Evolutionary conservation across 1,140 invertebrate species (phyloP), one percentile per base, ranked within the genome.

Genomic region (Dermatophagoides farinae): DNA sequence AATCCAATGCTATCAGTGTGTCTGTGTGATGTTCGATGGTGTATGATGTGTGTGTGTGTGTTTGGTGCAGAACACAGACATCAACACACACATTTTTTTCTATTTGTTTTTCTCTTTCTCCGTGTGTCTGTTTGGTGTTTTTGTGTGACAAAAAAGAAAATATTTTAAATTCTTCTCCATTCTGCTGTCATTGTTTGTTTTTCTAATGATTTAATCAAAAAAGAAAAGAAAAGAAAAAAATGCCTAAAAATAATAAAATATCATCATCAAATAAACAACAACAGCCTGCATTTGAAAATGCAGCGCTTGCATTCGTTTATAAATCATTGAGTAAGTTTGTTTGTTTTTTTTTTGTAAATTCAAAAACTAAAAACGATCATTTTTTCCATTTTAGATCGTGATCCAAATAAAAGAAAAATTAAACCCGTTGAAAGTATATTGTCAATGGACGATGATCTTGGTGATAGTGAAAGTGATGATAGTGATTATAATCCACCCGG

Each of bases 391-490:
- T n/a, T 55, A 6, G 5, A 14, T 18, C 14, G 87, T 68, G 84
- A 86, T 71, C 84, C 84, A 0, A 84, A 84, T 40, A 90, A 90
- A 70, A 74, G 88, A 57, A 79, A 81, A 69, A 85, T 91, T 0
- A 90, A 89, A 68, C 76, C 76, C 10, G 75, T 76, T 1, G 70
- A 74, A 62, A 82, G 77, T 76, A 76, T 88, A 25, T 70, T 87
- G 25, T 82, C 86, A 71, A 85, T 88, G 71, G 71, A 67, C 43
- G 11, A 2, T 4, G 87, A 89, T 74, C 73, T 86, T 57, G 31
- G 8, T 31, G 88, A 92, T 70, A 91, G 88, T 73, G 58, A 60
- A 31, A 91, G 88, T 10, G 88, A 91, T 71, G 90, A 96, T 70
- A 91, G 87, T 66, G 90, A 96, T 74, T 95, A 91, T 74, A 78